Conservation (phyloP, 2,797 vertebrate genomes). For the Lacerta agilis region DNA sequence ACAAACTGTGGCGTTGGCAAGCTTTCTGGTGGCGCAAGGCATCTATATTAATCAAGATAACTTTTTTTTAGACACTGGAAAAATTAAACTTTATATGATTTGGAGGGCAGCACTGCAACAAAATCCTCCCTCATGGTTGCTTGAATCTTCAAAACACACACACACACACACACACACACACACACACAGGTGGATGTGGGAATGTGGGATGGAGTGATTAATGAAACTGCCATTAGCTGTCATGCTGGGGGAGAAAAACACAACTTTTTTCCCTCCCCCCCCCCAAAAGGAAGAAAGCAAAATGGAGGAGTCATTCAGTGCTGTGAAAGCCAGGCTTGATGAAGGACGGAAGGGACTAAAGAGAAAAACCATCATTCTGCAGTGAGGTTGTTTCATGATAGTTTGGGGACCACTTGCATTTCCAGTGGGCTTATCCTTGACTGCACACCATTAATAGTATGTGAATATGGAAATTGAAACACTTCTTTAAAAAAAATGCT, state of each 20-base stretch:
- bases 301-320: slow-evolving; percentile 59
- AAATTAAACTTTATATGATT: slow-evolving; percentile 72
- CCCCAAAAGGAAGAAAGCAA: background rate
- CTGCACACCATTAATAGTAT: slow-evolving; percentile 61
- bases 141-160: slow-evolving; percentile 60
- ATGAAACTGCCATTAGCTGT: slow-evolving; percentile 70
- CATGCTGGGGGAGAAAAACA: slow-evolving; percentile 47
- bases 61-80: slow-evolving; percentile 82
- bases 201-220: slow-evolving; percentile 62
- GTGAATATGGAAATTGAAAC: slow-evolving; percentile 69
- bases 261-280: background rate
- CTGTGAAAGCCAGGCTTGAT: slow-evolving; percentile 63
- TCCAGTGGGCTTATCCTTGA: slow-evolving; percentile 59
- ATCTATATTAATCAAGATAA: slow-evolving; percentile 70
- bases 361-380: slow-evolving; percentile 50
- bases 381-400: slow-evolving; percentile 60
- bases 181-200: slow-evolving; percentile 52
- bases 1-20: slow-evolving; percentile 70
- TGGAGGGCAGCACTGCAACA: slow-evolving; percentile 73
- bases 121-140: slow-evolving; percentile 65
- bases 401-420: slow-evolving; percentile 66
- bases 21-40: slow-evolving; percentile 66
- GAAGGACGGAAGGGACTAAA: slow-evolving; percentile 65
- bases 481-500: slow-evolving; percentile 49
- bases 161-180: background rate